Base-by-base conservation (phyloP, 2,113 vertebrate genomes). In the Oriolus oriolus region DNA sequence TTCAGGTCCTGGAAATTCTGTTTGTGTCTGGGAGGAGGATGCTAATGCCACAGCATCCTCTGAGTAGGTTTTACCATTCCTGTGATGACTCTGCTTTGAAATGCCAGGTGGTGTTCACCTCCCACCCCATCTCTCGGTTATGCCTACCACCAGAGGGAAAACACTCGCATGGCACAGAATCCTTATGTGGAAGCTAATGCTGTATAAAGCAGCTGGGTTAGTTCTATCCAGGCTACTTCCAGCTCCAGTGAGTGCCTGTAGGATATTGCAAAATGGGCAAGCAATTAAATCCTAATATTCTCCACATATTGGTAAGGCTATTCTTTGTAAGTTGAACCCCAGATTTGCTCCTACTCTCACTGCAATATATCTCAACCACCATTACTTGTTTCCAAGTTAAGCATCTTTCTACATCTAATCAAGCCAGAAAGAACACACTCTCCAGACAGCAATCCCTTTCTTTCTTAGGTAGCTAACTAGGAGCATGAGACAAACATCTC, bases 51-150 rank as follows among this genome's bases (percentile, higher is more conserved):
- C 57, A 64, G 78, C 90, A 90, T 73, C 78, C 75, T 90, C 73
- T 83, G 90, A 86, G 92, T 37, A 87, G 79, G 59, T 93, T 92
- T 94, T 57, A 41, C 88, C 59, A 54, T 83, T 74, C 50, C 28
- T 2, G 45, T 41, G 75, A 61, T 20, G 77, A 69, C 63, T 53
- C 54, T 65, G 73, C 80, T 74, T 22, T 42, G 70, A 76, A 83
- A 76, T 84, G 79, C 82, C 95, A 90, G 83, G 85, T 83, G 78
- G 50, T 65, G 49, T 24, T 93, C 83, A 85, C 42, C n/a, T 88
- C 85, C 83, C 75, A 93, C 70, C 85, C 79, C 63, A 83, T 65
- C 68, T 73, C 88, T 61, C 0, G 0, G 42, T 42, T 77, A 71
- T 91, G 79, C 79, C 85, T 26, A 30, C 57, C 31, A 28, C 33